Percentiles rank a stretch among this genome's conserved stretches.
These are phyloP conservation scores for Ochropleura plecta DNA, from an alignment of 2,888 invertebrate species.

Conservation along the genomic window DNA sequence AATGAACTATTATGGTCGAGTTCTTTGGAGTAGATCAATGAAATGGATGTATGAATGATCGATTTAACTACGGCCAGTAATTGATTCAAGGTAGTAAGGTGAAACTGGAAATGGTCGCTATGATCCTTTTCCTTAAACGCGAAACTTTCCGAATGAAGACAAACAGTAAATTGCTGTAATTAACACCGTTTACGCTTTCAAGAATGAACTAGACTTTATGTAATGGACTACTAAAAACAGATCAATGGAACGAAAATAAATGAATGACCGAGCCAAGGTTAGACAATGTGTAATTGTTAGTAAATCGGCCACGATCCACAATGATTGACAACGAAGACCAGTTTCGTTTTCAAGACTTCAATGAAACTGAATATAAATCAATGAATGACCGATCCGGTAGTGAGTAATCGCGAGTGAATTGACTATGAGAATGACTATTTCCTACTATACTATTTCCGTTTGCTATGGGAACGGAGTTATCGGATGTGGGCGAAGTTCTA, in stretches of 20 bases:
- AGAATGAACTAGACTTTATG: conserved; percentile 27
- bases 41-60: conserved; percentile 60
- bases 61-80: conserved; percentile 28
- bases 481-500: conserved; percentile 76
- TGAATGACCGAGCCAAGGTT: conserved; percentile 44
- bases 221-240: conserved; percentile 38
- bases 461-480: conserved; percentile 74
- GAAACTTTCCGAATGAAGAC: conserved; percentile 11
- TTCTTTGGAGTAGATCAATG: conserved; percentile 30
- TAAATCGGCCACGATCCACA: conserved; percentile 22
- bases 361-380: conserved; percentile 60
- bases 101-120: not conserved
- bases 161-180: conserved; percentile 18
- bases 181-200: conserved; percentile 28
- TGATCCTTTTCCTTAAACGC: not conserved
- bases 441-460: conserved; percentile 77
- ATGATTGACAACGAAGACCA: conserved; percentile 35
- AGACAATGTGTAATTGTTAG: conserved; percentile 47
- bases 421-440: conserved; percentile 79
- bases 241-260: conserved; percentile 55
- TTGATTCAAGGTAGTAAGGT: not conserved
- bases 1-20: conserved; percentile 18
- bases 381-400: conserved; percentile 68
- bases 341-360: conserved; percentile 47
- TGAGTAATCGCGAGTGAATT: conserved; percentile 80